Conservation (phyloP, 2,797 vertebrate species). For the Apogon talboti region DNA sequence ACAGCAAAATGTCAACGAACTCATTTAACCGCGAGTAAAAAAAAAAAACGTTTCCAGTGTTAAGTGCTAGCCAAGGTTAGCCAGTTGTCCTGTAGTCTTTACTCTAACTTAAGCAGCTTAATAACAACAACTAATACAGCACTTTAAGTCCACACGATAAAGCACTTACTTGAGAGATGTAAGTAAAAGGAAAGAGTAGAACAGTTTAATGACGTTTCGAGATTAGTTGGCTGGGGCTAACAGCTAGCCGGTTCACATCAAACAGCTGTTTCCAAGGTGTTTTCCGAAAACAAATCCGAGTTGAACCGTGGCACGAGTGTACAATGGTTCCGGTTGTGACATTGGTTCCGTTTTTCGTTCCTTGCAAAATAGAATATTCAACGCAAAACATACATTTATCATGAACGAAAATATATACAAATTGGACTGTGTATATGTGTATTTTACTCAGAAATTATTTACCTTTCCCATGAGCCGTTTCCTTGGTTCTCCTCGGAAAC, state of each 20-base stretch:
- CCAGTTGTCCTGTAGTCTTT: background rate
- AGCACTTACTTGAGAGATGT: slow-evolving; percentile 2
- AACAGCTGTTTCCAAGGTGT: slow-evolving; percentile 42
- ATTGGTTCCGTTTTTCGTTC: background rate
- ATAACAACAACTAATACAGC: too few relatives aligned
- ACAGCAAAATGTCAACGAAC: background rate
- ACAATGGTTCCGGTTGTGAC: slow-evolving; percentile 37
- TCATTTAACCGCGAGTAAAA: background rate
- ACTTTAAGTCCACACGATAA: background rate
- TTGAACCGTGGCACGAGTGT: background rate
- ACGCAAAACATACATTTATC: too few relatives aligned
- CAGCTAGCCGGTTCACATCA: background rate
- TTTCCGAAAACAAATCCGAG: slow-evolving; percentile 59
- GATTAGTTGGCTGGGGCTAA: background rate
- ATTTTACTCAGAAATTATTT: too few relatives aligned
- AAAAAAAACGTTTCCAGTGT: background rate
- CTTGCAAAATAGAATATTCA: background rate
- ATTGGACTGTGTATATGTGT: too few relatives aligned
- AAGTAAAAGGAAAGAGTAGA: background rate
- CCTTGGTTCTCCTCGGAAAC: too few relatives aligned
- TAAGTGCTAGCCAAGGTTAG: slow-evolving; percentile 1
- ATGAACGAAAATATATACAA: too few relatives aligned
- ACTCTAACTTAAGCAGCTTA: too few relatives aligned
- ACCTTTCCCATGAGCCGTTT: too few relatives aligned
- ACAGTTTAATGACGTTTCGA: too few relatives aligned